Percentiles rank a stretch among this genome's conserved stretches.
Conservation (phyloP, 2,797 vertebrate species). For the Crenuchus spilurus region DNA sequence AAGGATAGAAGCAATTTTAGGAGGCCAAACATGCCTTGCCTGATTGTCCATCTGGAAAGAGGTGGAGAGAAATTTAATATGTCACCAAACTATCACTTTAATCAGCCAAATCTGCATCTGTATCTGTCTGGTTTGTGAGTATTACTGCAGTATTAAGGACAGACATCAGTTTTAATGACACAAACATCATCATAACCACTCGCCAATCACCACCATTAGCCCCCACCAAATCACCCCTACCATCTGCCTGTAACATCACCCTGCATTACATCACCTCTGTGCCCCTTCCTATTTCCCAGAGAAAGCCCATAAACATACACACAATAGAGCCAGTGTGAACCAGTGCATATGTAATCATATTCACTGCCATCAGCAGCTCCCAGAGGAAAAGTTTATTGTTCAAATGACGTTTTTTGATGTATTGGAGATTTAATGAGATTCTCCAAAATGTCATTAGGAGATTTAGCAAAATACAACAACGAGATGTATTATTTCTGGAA, state of each 20-base stretch:
- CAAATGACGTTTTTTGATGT: too few relatives aligned
- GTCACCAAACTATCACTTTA: too few relatives aligned
- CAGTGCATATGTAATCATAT: not conserved
- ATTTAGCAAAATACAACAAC: too few relatives aligned
- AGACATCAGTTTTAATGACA: not conserved
- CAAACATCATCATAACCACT: not conserved
- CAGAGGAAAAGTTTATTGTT: not conserved
- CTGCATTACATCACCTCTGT: constrained; percentile 27
- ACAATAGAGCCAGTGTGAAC: constrained; percentile 39
- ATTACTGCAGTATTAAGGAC: not conserved
- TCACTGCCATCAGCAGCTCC: not conserved
- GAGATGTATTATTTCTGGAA: too few relatives aligned
- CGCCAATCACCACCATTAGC: constrained; percentile 2
- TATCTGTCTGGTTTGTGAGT: not conserved
- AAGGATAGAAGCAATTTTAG: too few relatives aligned
- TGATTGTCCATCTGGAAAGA: too few relatives aligned
- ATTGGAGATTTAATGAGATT: too few relatives aligned
- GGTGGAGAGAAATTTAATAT: too few relatives aligned
- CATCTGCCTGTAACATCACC: constrained; percentile 30
- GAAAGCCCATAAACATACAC: not conserved
- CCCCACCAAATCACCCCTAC: not conserved
- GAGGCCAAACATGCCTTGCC: too few relatives aligned
- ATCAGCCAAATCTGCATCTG: too few relatives aligned
- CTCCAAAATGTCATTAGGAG: too few relatives aligned
- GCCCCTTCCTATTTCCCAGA: not conserved